A percentile compares a stretch with the other conserved stretches of the same genome.
These are phyloP conservation scores for Axea sp. DNA, from an alignment of 2,888 invertebrate genomes.

Conservation along the genomic window DNA sequence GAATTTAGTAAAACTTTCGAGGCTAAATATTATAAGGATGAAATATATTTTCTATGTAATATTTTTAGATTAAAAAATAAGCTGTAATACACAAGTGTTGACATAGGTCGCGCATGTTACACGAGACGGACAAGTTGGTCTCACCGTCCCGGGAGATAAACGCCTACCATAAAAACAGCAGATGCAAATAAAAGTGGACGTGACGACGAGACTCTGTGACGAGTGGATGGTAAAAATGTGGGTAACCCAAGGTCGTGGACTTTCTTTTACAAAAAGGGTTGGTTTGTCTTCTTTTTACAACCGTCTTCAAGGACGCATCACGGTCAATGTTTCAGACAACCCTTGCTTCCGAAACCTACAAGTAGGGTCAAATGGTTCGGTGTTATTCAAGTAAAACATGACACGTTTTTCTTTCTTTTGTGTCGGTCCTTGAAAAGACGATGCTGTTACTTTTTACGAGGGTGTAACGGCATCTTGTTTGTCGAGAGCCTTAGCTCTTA, in stretches of 20 bases:
- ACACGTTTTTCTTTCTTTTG: slow-evolving; percentile 61
- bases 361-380: slow-evolving; percentile 69
- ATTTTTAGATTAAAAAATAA: too few species aligned
- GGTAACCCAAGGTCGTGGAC: slow-evolving; percentile 63
- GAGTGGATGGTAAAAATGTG: slow-evolving; percentile 45
- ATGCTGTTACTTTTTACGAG: slow-evolving; percentile 72
- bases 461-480: slow-evolving; percentile 62
- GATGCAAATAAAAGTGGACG: slow-evolving; percentile 62
- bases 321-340: slow-evolving; percentile 64
- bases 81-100: slow-evolving; percentile 29
- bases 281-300: slow-evolving; percentile 62
- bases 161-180: slow-evolving; percentile 59
- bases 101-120: slow-evolving; percentile 51
- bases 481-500: slow-evolving; percentile 75
- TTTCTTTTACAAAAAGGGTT: slow-evolving; percentile 65
- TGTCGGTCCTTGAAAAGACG: slow-evolving; percentile 64
- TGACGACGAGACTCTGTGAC: slow-evolving; percentile 38
- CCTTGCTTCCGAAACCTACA: slow-evolving; percentile 70
- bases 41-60: too few species aligned
- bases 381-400: slow-evolving; percentile 66
- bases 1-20: too few species aligned
- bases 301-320: slow-evolving; percentile 64
- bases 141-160: slow-evolving; percentile 56
- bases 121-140: slow-evolving; percentile 45
- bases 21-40: too few species aligned